Base-by-base conservation (phyloP, 1,140 invertebrate genomes). In the Eurosta solidaginis region DNA sequence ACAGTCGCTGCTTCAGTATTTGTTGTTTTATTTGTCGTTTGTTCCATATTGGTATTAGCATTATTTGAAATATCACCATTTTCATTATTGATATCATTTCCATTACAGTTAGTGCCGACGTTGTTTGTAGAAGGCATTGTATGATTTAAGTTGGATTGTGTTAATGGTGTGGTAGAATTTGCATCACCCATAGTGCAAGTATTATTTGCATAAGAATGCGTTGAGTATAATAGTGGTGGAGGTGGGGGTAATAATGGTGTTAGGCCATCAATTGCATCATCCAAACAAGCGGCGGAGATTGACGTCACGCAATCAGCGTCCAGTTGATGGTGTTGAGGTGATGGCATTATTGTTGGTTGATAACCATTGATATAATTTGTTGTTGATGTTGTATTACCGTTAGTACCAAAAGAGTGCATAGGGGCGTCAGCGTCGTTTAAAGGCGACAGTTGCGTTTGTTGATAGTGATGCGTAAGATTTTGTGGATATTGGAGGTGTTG, bases 1-100 rank as follows among this genome's bases (percentile, higher is more conserved):
- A 84, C 85, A 82, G 85, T 83, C 84, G 77, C 49, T 77, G 76
- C 40, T 50, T 47, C 27, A 29, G 45, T n/a, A 20, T 54, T 76
- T 25, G 49, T 76, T 76, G 33, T 49, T 76, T 25, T 27, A n/a
- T 6, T 36, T 54, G 73, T 74, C 25, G 17, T 17, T 74, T 45
- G 73, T 74, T 25, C 36, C 22, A 5, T 68, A 68, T 68, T 68
- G 40, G 59, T 68, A 68, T 68, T 68, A 20, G 22, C 27, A 29
- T 29, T 33, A 68, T 68, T 40, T 10, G 40, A 68, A 20, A 40
- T 40, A 76, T 33, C 75, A 29, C 47, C 76, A 50, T 63, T 27
- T 45, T n/a, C 40, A 78, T 45, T 63, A 47, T 4, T 52, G 20
- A 42, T 22, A 77, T 33, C 54, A 78, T 63, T 63, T 68, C 52